phyloP scores from a whole-genome alignment of 2,113 vertebrate genomes.

The Suricata suricatta region DNA sequence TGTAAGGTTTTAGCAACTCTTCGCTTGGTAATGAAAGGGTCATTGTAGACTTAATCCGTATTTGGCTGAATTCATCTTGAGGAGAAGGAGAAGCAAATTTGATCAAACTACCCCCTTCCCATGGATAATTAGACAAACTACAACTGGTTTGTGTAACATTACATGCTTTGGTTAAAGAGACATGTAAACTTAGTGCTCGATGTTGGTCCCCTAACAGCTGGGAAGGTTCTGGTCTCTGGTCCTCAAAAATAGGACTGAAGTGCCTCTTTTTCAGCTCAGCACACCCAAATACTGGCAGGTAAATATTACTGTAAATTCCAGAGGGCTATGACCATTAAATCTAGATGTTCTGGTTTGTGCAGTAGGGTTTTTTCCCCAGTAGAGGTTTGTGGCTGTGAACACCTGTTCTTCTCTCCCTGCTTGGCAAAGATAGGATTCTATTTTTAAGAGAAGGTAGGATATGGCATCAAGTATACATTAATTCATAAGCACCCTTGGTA shows the following conservation, averaged over 20 bases:
- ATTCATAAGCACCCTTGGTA: background rate
- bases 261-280: background rate
- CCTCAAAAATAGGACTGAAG: background rate
- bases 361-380: fast-evolving
- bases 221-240: background rate
- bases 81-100: conserved; percentile 11
- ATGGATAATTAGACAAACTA: background rate
- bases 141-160: background rate
- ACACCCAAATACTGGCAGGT: background rate
- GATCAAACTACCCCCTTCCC: background rate
- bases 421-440: background rate
- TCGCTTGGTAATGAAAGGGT: background rate
- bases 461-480: background rate
- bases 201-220: background rate
- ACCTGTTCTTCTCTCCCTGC: background rate
- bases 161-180: background rate
- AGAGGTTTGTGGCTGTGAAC: background rate
- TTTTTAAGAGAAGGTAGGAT: background rate
- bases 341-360: background rate
- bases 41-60: background rate
- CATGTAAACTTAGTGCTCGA: background rate
- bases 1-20: background rate
- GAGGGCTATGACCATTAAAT: background rate
- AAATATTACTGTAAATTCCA: background rate
- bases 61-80: background rate